A percentile compares a stretch with the other conserved stretches of the same genome.
Evolutionary conservation across 2,113 vertebrate genomes (phyloP).

Genomic region (Machaerirhynchus nigripectus): DNA sequence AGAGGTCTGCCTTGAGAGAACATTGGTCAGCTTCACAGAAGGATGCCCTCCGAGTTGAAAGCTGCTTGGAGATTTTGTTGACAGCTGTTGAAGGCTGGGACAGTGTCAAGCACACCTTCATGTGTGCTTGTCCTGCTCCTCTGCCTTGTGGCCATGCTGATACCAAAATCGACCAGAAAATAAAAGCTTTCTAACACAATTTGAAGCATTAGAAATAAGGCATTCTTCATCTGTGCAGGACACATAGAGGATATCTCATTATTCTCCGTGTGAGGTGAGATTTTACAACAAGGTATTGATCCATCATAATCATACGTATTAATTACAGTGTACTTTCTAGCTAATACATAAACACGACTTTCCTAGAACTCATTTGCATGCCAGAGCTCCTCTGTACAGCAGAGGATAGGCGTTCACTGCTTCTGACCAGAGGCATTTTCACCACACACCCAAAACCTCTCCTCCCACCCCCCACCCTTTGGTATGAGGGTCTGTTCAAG

Average conservation of each 20-base stretch:
- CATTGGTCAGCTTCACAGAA: background rate
- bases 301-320: background rate
- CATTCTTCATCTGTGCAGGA: background rate
- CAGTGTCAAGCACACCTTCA: background rate
- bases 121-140: background rate
- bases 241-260: background rate
- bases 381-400: too few species aligned
- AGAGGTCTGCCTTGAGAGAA: background rate
- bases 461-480: too few species aligned
- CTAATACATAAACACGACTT: background rate
- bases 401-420: too few species aligned
- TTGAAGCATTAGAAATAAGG: background rate
- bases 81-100: background rate
- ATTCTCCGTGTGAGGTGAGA: background rate
- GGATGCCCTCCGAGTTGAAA: background rate
- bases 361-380: background rate
- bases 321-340: background rate
- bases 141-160: background rate
- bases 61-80: background rate
- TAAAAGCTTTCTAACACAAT: background rate
- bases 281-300: background rate
- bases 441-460: too few species aligned
- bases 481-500: too few species aligned
- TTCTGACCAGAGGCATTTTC: too few species aligned
- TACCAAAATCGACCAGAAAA: background rate